These are phyloP conservation scores for Heliconius charithonia DNA, from an alignment of 2,888 invertebrate species.

Conservation along the genomic window DNA sequence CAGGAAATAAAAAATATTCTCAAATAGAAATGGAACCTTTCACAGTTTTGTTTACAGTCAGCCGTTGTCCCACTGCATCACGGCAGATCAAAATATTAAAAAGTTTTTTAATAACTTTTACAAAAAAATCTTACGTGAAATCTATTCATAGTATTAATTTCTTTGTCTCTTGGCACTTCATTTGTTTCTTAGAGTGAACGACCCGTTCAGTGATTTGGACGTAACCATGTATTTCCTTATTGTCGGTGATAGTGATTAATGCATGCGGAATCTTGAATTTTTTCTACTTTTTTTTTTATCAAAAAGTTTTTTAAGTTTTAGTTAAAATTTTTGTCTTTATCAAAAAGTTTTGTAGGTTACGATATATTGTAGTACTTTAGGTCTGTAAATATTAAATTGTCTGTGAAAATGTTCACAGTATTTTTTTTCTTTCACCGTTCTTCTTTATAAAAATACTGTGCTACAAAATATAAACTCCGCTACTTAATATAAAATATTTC, in stretches of 20 bases:
- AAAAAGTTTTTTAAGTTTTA: too few relatives aligned
- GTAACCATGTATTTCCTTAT: constrained; percentile 14
- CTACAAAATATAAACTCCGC: too few relatives aligned
- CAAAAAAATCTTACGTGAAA: constrained; percentile 12
- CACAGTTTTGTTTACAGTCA: not conserved
- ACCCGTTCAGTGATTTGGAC: constrained; percentile 19
- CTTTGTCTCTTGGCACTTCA: constrained; percentile 86
- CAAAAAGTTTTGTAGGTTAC: too few relatives aligned
- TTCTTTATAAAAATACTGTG: too few relatives aligned
- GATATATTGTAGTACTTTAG: too few relatives aligned
- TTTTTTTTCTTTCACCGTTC: too few relatives aligned
- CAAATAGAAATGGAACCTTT: not conserved
- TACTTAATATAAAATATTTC: too few relatives aligned
- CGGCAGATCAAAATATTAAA: too few relatives aligned
- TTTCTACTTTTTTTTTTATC: too few relatives aligned
- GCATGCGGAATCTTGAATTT: not conserved
- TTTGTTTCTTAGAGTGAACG: constrained; percentile 31
- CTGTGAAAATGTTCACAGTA: too few relatives aligned
- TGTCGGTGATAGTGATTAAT: not conserved
- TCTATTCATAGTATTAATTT: constrained; percentile 34
- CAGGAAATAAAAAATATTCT: not conserved
- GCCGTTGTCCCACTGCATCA: too few relatives aligned
- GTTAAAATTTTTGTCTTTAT: not conserved
- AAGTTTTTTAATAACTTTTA: not conserved
- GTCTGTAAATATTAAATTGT: too few relatives aligned